A percentile compares a stretch with the other conserved stretches of the same genome.
These are phyloP conservation scores for Sapajus apella DNA, from an alignment of 2,113 vertebrate genomes.

Conservation along the genomic window DNA sequence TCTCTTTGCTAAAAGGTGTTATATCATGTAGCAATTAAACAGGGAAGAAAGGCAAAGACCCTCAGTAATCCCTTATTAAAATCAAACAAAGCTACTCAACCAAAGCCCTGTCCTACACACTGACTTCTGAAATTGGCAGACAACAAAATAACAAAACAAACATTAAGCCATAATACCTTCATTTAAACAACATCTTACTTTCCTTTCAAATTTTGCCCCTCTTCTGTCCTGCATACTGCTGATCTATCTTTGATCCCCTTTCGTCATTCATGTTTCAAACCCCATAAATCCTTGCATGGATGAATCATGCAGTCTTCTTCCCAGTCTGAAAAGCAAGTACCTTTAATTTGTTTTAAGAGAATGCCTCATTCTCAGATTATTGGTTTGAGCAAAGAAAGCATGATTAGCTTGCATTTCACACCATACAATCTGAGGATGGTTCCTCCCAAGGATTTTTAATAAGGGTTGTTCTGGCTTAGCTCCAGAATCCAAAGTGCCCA, in stretches of 20 bases:
- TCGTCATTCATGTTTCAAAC: slow-evolving; percentile 24
- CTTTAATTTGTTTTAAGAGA: slow-evolving; percentile 66
- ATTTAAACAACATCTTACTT: neutral
- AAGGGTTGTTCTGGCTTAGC: slow-evolving; percentile 51
- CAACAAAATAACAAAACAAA: neutral
- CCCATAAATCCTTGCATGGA: slow-evolving; percentile 33
- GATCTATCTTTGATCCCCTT: neutral
- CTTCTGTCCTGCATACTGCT: neutral
- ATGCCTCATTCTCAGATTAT: slow-evolving; percentile 55
- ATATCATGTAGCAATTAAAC: neutral
- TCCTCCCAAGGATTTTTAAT: slow-evolving; percentile 67
- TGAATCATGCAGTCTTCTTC: slow-evolving; percentile 43
- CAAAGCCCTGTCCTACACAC: neutral
- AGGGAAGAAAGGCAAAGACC: neutral
- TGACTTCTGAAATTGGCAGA: neutral
- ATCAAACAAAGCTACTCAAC: neutral
- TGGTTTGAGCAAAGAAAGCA: slow-evolving; percentile 38
- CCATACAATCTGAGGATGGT: neutral
- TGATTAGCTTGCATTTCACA: slow-evolving; percentile 65
- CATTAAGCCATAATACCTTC: neutral
- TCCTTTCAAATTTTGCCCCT: no score
- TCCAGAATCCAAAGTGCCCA: slow-evolving; percentile 54
- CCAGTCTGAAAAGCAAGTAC: slow-evolving; percentile 30
- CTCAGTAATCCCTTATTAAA: neutral
- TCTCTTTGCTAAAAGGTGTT: neutral